These are phyloP conservation scores for Patagioenas fasciata DNA, from an alignment of 2,113 vertebrate genomes.

Conservation along the genomic window DNA sequence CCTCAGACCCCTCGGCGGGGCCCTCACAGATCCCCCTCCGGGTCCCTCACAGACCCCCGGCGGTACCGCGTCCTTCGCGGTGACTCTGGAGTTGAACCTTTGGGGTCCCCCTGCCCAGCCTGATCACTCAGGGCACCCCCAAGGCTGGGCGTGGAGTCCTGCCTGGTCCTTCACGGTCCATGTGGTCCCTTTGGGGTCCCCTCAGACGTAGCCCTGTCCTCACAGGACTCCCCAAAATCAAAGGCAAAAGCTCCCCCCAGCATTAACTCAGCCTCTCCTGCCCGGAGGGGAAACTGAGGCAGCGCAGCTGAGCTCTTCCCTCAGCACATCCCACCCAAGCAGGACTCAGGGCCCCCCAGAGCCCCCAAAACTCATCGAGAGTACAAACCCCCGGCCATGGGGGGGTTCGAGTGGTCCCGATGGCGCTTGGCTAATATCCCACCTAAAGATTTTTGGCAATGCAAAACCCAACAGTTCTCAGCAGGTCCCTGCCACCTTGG, in stretches of 20 bases:
- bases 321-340: not conserved
- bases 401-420: fast-evolving
- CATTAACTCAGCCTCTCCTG: not conserved
- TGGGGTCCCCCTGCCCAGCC: not conserved
- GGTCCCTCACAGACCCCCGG: too few species aligned
- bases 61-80: too few species aligned
- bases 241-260: too few species aligned
- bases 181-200: not conserved
- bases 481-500: not conserved
- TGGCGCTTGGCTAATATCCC: not conserved
- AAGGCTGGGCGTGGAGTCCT: too few species aligned
- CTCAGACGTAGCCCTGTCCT: not conserved
- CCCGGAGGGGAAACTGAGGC: not conserved
- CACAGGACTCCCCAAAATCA: not conserved
- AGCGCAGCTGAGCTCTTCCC: not conserved
- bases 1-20: too few species aligned
- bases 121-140: not conserved
- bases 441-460: not conserved
- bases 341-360: not conserved
- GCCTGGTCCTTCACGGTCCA: not conserved
- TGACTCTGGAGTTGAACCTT: not conserved
- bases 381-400: not conserved
- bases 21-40: too few species aligned
- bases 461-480: not conserved
- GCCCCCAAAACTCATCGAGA: too few species aligned